Percentiles rank a stretch among this genome's conserved stretches.
Evolutionary conservation across 2,113 vertebrate species (phyloP).

Genomic region (Oxyura jamaicensis): DNA sequence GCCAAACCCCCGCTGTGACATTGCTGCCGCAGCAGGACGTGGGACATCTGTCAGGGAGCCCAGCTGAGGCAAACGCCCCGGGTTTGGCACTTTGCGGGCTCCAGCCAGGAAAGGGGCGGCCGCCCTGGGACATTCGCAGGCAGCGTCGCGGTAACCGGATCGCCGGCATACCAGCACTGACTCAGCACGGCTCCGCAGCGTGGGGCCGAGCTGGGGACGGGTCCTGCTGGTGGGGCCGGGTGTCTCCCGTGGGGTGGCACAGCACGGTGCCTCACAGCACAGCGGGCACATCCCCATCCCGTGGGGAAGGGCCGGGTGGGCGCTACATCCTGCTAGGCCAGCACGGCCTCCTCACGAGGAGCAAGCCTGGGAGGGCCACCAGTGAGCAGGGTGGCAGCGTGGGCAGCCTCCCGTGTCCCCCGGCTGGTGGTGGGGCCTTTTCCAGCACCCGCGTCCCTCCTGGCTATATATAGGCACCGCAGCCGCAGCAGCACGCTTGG

Average conservation of each 20-base stretch:
- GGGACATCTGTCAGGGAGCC: not conserved
- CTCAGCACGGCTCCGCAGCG: conserved; percentile 19
- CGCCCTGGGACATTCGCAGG: fast-evolving
- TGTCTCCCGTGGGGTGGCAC: not conserved
- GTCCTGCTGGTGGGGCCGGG: conserved; percentile 6
- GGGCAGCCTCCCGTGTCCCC: fast-evolving
- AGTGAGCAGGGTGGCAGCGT: not conserved
- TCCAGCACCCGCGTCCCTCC: not conserved
- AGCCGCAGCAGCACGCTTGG: fast-evolving
- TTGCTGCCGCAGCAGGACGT: fast-evolving
- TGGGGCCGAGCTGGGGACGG: not conserved
- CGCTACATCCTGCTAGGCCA: not conserved
- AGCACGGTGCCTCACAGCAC: too few species aligned
- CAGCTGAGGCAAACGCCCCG: fast-evolving
- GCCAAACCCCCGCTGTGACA: not conserved
- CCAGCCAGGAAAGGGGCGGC: not conserved
- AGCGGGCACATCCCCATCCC: not conserved
- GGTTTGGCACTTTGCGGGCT: not conserved
- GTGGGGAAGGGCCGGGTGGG: not conserved
- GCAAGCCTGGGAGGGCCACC: not conserved
- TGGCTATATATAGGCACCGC: not conserved
- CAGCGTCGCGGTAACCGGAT: conserved; percentile 9
- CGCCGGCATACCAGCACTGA: conserved; percentile 49
- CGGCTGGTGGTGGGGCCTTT: not conserved
- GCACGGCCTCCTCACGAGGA: not conserved